These are phyloP conservation scores for Allolobophora icterica DNA, from an alignment of 2,888 invertebrate species.

Conservation along the genomic window DNA sequence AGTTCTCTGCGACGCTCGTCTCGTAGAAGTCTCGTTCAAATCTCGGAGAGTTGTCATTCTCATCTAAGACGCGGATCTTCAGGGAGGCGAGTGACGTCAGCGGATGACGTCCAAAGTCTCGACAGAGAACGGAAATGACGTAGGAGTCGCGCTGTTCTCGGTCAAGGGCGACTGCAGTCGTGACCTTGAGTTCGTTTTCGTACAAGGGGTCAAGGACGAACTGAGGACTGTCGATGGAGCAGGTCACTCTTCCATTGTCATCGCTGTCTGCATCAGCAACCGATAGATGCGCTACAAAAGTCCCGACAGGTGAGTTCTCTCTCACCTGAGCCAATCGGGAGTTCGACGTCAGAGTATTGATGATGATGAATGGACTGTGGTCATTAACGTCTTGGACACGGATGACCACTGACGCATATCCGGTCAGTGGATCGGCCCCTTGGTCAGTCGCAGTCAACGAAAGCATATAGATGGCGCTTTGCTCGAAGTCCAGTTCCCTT, in stretches of 20 bases:
- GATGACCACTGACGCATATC: constrained; percentile 50
- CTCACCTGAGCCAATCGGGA: constrained; percentile 69
- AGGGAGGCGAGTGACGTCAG: constrained; percentile 67
- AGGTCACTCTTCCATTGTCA: constrained; percentile 78
- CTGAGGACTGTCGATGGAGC: constrained; percentile 43
- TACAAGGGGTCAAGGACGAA: constrained; percentile 54
- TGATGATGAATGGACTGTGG: constrained; percentile 68
- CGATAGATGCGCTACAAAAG: constrained; percentile 77
- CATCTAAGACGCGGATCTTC: constrained; percentile 76
- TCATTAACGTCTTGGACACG: constrained; percentile 55
- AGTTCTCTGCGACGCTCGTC: constrained; percentile 82
- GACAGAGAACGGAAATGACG: constrained; percentile 66
- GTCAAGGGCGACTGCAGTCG: constrained; percentile 66
- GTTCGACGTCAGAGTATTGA: constrained; percentile 60
- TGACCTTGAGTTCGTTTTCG: constrained; percentile 55
- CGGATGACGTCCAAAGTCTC: constrained; percentile 84
- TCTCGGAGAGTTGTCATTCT: constrained; percentile 92
- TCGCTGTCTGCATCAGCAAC: constrained; percentile 85
- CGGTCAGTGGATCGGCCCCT: constrained; percentile 49
- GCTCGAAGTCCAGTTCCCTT: constrained; percentile 44
- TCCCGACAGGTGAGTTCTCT: constrained; percentile 83
- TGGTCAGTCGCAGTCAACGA: constrained; percentile 48
- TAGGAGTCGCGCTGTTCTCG: constrained; percentile 53
- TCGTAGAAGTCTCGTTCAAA: constrained; percentile 85
- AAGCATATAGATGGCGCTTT: constrained; percentile 39